A percentile compares a stretch with the other conserved stretches of the same genome.
phyloP scores from a whole-genome alignment of 2,113 vertebrate genomes.

The Enhydra lutris region DNA sequence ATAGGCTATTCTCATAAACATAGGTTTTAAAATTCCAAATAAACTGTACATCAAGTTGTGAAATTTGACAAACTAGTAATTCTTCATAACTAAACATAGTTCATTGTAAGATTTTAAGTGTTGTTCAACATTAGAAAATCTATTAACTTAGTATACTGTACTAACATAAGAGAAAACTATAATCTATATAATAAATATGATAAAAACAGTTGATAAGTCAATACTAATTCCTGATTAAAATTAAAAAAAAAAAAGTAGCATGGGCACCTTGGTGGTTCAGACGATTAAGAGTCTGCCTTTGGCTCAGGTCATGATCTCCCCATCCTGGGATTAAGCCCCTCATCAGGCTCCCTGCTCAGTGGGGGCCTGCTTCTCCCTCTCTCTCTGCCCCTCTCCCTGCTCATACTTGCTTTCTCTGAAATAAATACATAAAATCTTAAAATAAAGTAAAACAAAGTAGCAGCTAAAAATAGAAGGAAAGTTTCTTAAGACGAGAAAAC shows the following conservation, averaged over 20 bases:
- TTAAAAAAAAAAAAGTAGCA: not conserved
- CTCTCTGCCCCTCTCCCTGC: too few relatives aligned
- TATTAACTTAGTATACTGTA: not conserved
- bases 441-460: not conserved
- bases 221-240: not conserved
- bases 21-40: not conserved
- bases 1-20: not conserved
- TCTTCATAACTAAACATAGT: not conserved
- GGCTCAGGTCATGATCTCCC: too few relatives aligned
- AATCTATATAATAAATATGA: not conserved
- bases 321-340: too few relatives aligned
- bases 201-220: not conserved
- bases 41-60: not conserved
- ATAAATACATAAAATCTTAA: too few relatives aligned
- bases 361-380: too few relatives aligned
- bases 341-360: too few relatives aligned
- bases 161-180: not conserved
- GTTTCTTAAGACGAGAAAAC: not conserved
- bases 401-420: too few relatives aligned
- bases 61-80: not conserved
- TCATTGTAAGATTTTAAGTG: not conserved
- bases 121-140: not conserved
- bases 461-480: not conserved
- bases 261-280: too few relatives aligned
- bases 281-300: too few relatives aligned